Base-by-base conservation (phyloP, 2,888 invertebrate species). In the Junonia oenone region DNA sequence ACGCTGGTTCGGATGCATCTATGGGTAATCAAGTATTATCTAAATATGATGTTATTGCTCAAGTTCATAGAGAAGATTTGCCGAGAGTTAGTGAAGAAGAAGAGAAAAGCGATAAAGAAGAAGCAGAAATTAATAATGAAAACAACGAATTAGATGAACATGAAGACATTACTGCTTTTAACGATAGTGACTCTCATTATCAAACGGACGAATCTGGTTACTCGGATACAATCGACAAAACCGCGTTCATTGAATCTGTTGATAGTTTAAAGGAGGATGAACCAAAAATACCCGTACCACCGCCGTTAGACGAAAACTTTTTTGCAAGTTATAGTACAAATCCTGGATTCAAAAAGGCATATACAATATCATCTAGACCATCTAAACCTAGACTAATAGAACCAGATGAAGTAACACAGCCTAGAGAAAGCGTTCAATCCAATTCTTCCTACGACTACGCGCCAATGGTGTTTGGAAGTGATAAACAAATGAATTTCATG, bases 11-110 rank as follows among this genome's bases (percentile, higher is more conserved):
- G 35, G 87, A 88, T 49, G 84, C 81, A 72, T 89, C 90, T 46
- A 66, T 82, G 63, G 78, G 82, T 76, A 82, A 73, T 77, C 83
- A 80, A 68, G 81, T 72, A 38, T 79, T 87, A 80, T 85, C 90
- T 65, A 89, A 91, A 78, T 91, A 92, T 72, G 91, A 91, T 76
- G 91, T 92, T 19, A 83, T 92, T 66, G 92, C 87, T 56, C 89
- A 91, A 77, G 91, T 92, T 11, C 92, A 92, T 66, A 85, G 91
- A 73, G 91, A 92, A 72, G 91, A 92, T 76, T 75, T 89, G 53
- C 80, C 85, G 0, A 87, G 70, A 69, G 69, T 89, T 4, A 75
- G 69, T 9, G 87, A 88, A 66, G 85, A 85, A 66, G 85, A 85
- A 55, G 85, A 88, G 64, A 76, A 68, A 66, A 62, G 61, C 19